Evolutionary conservation across 2,113 vertebrate species (phyloP).

Genomic region (Perognathus longimembris): DNA sequence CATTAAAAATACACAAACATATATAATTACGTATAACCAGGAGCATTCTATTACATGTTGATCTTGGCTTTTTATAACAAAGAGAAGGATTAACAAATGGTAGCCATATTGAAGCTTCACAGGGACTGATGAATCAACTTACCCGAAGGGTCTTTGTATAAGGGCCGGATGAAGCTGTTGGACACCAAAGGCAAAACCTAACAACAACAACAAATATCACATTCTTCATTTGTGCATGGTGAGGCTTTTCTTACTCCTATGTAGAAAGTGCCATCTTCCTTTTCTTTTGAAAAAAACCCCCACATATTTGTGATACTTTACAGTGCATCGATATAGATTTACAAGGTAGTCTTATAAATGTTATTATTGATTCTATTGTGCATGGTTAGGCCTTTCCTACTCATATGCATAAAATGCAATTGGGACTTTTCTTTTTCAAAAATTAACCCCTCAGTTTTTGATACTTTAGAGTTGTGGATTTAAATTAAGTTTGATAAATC

Average conservation of each 20-base stretch:
- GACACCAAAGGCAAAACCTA: constrained; percentile 99
- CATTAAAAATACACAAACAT: constrained; percentile 78
- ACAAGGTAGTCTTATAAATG: background rate
- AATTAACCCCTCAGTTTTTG: background rate
- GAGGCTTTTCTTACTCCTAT: constrained; percentile 25
- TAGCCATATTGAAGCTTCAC: constrained; percentile 23
- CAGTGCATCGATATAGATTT: background rate
- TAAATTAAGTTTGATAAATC: background rate
- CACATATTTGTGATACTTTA: background rate
- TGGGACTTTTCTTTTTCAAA: constrained; percentile 42
- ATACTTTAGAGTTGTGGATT: background rate
- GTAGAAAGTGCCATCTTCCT: background rate
- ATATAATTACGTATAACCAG: constrained; percentile 68
- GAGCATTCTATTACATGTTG: constrained; percentile 74
- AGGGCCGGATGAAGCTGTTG: constrained; percentile 99
- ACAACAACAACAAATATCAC: constrained; percentile 80
- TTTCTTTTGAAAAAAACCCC: constrained; percentile 48
- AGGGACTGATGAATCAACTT: constrained; percentile 83
- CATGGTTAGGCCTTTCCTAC: constrained; percentile 33
- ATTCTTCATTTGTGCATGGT: constrained; percentile 71
- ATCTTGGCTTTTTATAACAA: constrained; percentile 76
- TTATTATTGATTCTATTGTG: background rate
- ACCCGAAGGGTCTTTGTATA: constrained; percentile 99
- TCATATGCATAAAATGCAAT: background rate
- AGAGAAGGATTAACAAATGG: constrained; percentile 74